Percentiles rank a stretch among this genome's conserved stretches.
These are phyloP conservation scores for Pachycephala philippinensis DNA, from an alignment of 2,113 vertebrate genomes.

Conservation along the genomic window DNA sequence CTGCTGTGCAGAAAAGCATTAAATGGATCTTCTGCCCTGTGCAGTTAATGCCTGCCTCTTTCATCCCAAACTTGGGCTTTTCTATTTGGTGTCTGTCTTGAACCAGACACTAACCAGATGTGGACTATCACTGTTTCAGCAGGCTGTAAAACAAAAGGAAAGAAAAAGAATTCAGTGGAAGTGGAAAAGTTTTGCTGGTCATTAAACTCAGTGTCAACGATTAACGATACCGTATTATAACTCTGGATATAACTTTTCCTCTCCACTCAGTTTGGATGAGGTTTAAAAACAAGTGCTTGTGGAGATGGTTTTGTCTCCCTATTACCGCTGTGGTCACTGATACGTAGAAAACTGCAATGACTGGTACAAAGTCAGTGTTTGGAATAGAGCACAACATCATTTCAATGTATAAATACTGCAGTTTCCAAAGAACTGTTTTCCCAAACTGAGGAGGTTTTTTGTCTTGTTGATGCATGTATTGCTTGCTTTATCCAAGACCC, in stretches of 20 bases:
- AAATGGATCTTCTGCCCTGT: neutral
- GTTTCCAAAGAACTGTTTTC: neutral
- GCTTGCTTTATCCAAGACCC: neutral
- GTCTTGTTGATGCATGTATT: neutral
- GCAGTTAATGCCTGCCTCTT: neutral
- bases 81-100: neutral
- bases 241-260: neutral
- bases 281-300: neutral
- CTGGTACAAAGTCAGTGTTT: neutral
- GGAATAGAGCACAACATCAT: neutral
- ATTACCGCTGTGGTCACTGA: neutral
- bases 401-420: neutral
- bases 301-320: neutral
- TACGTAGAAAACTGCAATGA: neutral
- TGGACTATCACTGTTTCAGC: conserved; percentile 28
- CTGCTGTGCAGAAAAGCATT: neutral
- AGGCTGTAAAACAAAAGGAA: conserved; percentile 48
- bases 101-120: conserved; percentile 38
- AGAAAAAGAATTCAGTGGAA: neutral
- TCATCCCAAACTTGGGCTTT: conserved; percentile 22
- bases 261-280: neutral
- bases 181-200: neutral
- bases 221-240: neutral
- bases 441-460: neutral
- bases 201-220: neutral